A percentile compares a stretch with the other conserved stretches of the same genome.
Conservation (phyloP, 2,113 vertebrate species). For the Pelusios castaneus region DNA sequence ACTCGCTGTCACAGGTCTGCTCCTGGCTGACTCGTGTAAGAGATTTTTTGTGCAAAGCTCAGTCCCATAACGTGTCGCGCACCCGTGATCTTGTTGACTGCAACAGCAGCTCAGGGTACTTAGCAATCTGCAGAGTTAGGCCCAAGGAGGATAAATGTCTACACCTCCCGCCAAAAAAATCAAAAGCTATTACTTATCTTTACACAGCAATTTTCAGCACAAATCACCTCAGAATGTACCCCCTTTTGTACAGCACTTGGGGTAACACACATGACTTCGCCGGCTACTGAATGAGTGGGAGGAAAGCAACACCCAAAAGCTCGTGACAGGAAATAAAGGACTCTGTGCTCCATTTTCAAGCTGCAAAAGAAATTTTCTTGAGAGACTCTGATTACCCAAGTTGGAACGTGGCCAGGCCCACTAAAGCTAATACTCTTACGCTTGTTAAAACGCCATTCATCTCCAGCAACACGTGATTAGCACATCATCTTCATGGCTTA, state of each 20-base stretch:
- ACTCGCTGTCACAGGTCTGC: neutral
- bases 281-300: neutral
- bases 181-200: neutral
- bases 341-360: conserved; percentile 34
- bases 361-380: neutral
- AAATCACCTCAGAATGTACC: neutral
- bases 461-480: conserved; percentile 18
- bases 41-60: no score
- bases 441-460: neutral
- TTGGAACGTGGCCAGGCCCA: conserved; percentile 28
- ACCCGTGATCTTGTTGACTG: neutral
- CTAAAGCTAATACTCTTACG: neutral
- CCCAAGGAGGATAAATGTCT: neutral
- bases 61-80: no score
- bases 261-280: neutral
- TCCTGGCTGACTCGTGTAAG: neutral
- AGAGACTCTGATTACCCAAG: conserved; percentile 13
- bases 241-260: neutral
- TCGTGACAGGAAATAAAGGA: conserved; percentile 36
- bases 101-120: neutral
- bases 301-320: conserved; percentile 9
- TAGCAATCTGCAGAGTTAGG: neutral
- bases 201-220: neutral
- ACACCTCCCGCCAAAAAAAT: neutral
- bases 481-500: neutral